phyloP scores from a whole-genome alignment of 2,113 vertebrate species.

The Pluvialis apricaria region DNA sequence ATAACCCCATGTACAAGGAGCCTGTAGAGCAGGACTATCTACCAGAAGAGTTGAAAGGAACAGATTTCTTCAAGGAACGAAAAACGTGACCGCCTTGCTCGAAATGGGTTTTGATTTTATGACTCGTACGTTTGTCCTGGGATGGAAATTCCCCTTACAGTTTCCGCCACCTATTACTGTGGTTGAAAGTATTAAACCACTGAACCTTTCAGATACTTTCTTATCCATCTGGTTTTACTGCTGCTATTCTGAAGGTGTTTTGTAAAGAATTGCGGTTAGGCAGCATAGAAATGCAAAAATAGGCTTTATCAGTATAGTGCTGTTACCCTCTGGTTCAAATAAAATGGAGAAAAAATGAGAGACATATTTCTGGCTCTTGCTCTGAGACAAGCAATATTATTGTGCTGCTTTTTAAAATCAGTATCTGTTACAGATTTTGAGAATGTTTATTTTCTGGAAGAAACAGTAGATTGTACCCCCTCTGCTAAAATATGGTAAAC shows the following conservation, averaged over 20 bases:
- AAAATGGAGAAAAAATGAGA: neutral
- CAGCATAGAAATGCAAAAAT: neutral
- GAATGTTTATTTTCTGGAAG: conserved; percentile 44
- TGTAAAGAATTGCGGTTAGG: neutral
- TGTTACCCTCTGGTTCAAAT: neutral
- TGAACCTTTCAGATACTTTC: neutral
- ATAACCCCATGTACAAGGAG: conserved; percentile 83
- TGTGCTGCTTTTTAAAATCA: neutral
- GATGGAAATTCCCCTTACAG: neutral
- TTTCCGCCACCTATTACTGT: fast-evolving
- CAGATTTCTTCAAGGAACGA: conserved; percentile 79
- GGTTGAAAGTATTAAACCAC: neutral
- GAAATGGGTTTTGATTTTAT: neutral
- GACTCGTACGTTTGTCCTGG: neutral
- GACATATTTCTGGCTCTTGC: neutral
- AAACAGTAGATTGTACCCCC: neutral
- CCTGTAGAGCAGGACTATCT: conserved; percentile 89
- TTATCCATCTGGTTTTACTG: neutral
- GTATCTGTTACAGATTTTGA: conserved; percentile 52
- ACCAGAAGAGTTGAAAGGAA: conserved; percentile 81
- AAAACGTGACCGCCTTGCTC: neutral
- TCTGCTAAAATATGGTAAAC: conserved; percentile 15
- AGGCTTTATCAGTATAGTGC: neutral
- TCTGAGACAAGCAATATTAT: neutral
- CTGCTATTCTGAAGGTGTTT: neutral